phyloP scores from a whole-genome alignment of 2,113 vertebrate genomes.

The Collichthys lucidus region DNA sequence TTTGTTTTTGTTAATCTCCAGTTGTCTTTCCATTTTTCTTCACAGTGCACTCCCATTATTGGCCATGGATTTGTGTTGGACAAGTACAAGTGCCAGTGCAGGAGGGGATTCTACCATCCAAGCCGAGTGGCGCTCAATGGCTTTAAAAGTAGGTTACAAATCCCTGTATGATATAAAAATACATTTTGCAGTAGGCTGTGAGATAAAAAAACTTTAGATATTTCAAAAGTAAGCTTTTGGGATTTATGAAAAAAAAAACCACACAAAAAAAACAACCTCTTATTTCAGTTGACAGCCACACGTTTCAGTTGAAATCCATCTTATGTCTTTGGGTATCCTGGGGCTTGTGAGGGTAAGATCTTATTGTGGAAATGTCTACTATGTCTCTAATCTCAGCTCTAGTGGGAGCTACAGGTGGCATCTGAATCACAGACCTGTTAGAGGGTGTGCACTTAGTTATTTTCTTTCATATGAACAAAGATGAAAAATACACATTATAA shows the following conservation, averaged over 20 bases:
- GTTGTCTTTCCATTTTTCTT: slow-evolving; percentile 28
- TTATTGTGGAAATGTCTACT: slow-evolving; percentile 30
- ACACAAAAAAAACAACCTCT: neutral
- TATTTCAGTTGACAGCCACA: slow-evolving; percentile 41
- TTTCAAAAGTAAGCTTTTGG: slow-evolving; percentile 38
- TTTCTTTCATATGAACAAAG: too few species aligned
- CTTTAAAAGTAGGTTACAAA: slow-evolving; percentile 92
- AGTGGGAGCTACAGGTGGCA: slow-evolving; percentile 46
- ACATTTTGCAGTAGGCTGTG: slow-evolving; percentile 35
- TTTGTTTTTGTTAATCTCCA: neutral
- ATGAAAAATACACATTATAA: too few species aligned
- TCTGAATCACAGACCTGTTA: slow-evolving; percentile 37
- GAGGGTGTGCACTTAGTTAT: neutral
- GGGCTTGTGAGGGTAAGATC: slow-evolving; percentile 33
- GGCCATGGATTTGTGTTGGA: slow-evolving; percentile 97
- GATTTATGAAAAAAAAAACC: slow-evolving; percentile 15
- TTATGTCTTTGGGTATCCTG: slow-evolving; percentile 35
- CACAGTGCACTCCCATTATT: slow-evolving; percentile 92
- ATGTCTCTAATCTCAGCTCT: slow-evolving; percentile 16
- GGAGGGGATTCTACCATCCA: slow-evolving; percentile 95
- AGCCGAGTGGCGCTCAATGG: slow-evolving; percentile 91
- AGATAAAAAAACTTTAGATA: slow-evolving; percentile 42
- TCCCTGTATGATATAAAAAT: slow-evolving; percentile 37
- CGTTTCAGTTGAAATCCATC: slow-evolving; percentile 38
- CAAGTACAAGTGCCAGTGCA: slow-evolving; percentile 97